Conservation (phyloP, 2,797 vertebrate genomes). For the Danio kyathit region DNA sequence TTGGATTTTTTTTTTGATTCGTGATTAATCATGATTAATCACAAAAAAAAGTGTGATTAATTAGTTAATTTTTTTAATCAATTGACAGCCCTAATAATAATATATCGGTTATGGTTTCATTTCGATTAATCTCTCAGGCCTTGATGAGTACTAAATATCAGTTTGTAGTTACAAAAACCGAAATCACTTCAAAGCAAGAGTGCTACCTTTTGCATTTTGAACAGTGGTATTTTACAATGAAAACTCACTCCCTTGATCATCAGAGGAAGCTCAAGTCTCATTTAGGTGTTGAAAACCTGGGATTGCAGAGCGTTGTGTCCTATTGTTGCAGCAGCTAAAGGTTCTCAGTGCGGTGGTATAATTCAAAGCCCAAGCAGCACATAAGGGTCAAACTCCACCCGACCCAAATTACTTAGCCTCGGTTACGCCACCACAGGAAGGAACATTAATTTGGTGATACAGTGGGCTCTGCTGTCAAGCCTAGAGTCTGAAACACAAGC, state of each 20-base stretch:
- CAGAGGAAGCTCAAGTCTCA: constrained; percentile 35
- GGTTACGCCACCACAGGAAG: constrained; percentile 40
- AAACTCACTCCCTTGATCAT: constrained; percentile 49
- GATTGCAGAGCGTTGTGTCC: constrained; percentile 31
- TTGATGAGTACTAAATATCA: not conserved
- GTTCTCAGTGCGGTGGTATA: constrained; percentile 12
- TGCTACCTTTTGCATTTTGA: constrained; percentile 1
- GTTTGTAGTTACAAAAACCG: not conserved
- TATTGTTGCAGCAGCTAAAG: constrained; percentile 18
- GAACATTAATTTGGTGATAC: constrained; percentile 56
- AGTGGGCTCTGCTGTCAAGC: constrained; percentile 25
- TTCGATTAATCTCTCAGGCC: no score
- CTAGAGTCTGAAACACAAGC: constrained; percentile 33
- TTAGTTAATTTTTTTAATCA: no score
- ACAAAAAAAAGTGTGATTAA: no score
- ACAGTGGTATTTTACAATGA: not conserved
- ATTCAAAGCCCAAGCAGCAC: constrained; percentile 26
- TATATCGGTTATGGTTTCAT: no score
- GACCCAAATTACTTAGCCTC: constrained; percentile 35
- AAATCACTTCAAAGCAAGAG: not conserved
- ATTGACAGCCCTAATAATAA: no score
- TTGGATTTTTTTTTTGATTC: no score
- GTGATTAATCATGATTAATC: no score
- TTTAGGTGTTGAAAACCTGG: constrained; percentile 5
- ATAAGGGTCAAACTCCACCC: constrained; percentile 39